Evolutionary conservation across 2,113 vertebrate species (phyloP), one percentile per base, ranked within the genome.

Genomic region (Oceanites oceanicus): DNA sequence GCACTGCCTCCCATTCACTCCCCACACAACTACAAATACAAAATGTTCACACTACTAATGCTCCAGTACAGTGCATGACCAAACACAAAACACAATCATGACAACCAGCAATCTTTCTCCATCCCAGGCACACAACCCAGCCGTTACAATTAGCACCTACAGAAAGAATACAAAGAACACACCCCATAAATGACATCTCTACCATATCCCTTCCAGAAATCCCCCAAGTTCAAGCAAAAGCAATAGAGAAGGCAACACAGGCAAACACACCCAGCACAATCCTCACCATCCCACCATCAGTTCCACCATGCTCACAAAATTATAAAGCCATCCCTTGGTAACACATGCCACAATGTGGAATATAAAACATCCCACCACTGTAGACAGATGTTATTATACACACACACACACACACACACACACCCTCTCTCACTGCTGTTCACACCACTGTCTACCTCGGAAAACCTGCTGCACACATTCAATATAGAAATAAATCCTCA

Each of bases 121-220:
- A 38, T 14, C 36, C 66, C 50, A 13, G 76, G 66, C 45, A 71
- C 56, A 13, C 42, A 16, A 82, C 50, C 36, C 87, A 77, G 85
- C 62, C 92, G 9, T 32, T 9, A 23, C 55, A 65, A 52, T 53
- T 3, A 62, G 77, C 77, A 88, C 53, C 78, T 56, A 23, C 65
- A 45, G 40, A 75, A 81, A 55, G 50, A 85, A 84, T 77, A 93
- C 85, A 96, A 96, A 97, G 93, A 94, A 58, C 53, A 82, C 88
- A 84, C 42, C 32, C 70, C 81, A 58, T 5, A 32, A 65, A 27
- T 36, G 44, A 6, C 58, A 92, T 9, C 86, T 55, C 74, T 18
- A 10, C 61, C 55, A 20, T 4, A 53, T 91, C 59, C 68, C 71
- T 90, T 30, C 82, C 21, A 19, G 2, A 86, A 70, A 61, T 9